These are phyloP conservation scores for Phalacrocorax aristotelis DNA, from an alignment of 2,113 vertebrate genomes.

Conservation along the genomic window DNA sequence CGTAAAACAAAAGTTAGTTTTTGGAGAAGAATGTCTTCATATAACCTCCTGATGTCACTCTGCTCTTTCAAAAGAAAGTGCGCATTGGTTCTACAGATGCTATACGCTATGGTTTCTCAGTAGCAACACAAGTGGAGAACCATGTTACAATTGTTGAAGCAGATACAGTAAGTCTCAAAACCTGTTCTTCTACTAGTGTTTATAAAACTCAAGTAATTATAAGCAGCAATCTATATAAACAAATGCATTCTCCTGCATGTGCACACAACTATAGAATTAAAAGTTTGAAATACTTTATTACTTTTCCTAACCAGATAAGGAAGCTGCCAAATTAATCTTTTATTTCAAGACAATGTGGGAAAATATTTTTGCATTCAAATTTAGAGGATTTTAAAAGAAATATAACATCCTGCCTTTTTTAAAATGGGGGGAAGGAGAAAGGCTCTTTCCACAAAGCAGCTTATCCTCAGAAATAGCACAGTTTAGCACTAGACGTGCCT, in stretches of 20 bases:
- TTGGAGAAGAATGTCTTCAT: not conserved
- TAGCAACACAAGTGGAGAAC: not conserved
- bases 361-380: slow-evolving; percentile 43
- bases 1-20: not conserved
- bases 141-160: not conserved
- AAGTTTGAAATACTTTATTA: not conserved
- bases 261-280: not conserved
- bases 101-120: not conserved
- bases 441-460: slow-evolving; percentile 26
- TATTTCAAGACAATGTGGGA: slow-evolving; percentile 31
- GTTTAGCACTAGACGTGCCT: not conserved
- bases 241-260: not conserved
- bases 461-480: slow-evolving; percentile 46
- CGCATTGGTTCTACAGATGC: not conserved
- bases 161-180: not conserved
- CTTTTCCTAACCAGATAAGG: not conserved
- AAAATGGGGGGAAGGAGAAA: slow-evolving; percentile 28
- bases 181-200: not conserved
- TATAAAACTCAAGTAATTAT: not conserved
- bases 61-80: not conserved
- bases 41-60: not conserved
- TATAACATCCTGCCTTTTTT: slow-evolving; percentile 58
- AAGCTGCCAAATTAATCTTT: slow-evolving; percentile 27
- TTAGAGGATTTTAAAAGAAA: slow-evolving; percentile 34
- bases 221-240: not conserved